Base-by-base conservation (phyloP, 92 coral and sea anemone species). In the Zoanthus solanderi region DNA sequence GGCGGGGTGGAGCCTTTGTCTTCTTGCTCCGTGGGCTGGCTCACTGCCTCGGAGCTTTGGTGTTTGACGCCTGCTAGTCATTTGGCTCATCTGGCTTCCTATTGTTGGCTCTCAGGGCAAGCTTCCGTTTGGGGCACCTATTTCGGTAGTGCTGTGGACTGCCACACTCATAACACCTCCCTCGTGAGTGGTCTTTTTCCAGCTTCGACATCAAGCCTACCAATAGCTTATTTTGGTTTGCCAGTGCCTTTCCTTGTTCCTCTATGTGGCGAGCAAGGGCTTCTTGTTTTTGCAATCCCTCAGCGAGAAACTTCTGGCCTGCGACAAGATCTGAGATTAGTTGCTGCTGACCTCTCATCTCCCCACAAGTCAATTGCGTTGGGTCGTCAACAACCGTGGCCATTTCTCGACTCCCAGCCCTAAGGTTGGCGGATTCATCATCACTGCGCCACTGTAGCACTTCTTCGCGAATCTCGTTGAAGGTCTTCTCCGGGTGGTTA, bases 281-380 rank as follows among this genome's bases (percentile, higher is more conserved):
- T 58, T 88, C 75, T 37, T 88, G 91, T 56, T 78, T 37, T n/a
- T 88, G 91, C 75, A 76, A 46, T 47, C 83, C 84, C 44, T 86
- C 93, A 1, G 90, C 78, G 13, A 90, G 58, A 2, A 87, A 12
- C 73, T 80, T 90, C 87, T 91, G 94, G 30, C 92, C 90, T 11
- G 90, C 30, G 5, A 90, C 71, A 81, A 90, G 92, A 78, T 91
- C 89, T 9, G 89, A 56, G 30, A 83, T 78, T 30, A 84, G 72
- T 31, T 84, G 76, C 10, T 57, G 87, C 67, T 88, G 90, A 9
- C 48, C 76, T 4, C 46, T 32, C n/a, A 5, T 14, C 54, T 74
- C 78, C 12, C 57, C 78, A 44, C 48, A 32, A 16, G 76, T 14
- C 9, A 72, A 17, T 37, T 42, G 34, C 16, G 42, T 30, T 32